Conservation (phyloP, 2,113 vertebrate genomes). For the Antigone vipio region DNA sequence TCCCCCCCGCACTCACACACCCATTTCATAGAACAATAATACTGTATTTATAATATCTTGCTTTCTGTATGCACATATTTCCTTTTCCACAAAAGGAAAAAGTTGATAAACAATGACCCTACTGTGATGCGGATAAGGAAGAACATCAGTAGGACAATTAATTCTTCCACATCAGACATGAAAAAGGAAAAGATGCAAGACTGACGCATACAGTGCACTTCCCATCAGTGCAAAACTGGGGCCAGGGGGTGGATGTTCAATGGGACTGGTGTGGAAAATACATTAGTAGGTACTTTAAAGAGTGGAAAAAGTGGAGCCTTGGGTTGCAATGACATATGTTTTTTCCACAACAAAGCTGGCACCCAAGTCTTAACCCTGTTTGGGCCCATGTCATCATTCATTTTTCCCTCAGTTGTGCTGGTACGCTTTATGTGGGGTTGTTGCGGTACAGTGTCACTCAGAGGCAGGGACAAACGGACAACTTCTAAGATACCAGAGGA, state of each 20-base stretch:
- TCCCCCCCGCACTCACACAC: not conserved
- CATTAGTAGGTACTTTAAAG: not conserved
- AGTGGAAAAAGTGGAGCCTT: not conserved
- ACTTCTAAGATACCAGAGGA: rapidly evolving
- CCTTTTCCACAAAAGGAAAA: not conserved
- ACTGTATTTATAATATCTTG: not conserved
- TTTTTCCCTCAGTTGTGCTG: not conserved
- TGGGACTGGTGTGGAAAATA: not conserved
- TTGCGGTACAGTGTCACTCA: not conserved
- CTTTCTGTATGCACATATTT: not conserved
- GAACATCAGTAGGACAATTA: not conserved
- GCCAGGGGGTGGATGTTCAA: not conserved
- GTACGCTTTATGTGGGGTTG: not conserved
- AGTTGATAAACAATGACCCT: not conserved
- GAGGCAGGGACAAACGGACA: not conserved
- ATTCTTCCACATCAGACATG: not conserved
- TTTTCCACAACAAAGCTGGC: not conserved
- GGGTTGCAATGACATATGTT: not conserved
- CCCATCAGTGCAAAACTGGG: not conserved
- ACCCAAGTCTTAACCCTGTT: not conserved
- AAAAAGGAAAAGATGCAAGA: not conserved
- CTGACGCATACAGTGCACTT: not conserved
- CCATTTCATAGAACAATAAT: not conserved
- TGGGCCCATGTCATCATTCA: not conserved
- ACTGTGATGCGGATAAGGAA: not conserved